phyloP scores from a whole-genome alignment of 2,113 vertebrate species.

The Anolis carolinensis region DNA sequence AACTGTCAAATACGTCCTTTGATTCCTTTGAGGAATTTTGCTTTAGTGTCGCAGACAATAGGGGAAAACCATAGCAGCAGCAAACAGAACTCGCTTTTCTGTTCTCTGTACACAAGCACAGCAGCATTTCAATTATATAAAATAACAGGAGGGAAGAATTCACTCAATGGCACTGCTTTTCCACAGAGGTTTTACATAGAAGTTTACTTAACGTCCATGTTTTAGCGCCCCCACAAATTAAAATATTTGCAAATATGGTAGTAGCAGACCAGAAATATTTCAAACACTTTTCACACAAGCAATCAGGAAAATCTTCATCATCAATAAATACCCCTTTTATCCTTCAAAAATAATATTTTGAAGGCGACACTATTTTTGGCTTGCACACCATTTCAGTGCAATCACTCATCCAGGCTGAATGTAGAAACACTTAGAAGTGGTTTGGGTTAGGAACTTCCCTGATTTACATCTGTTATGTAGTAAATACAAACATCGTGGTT shows the following conservation, averaged over 20 bases:
- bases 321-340: conserved; percentile 76
- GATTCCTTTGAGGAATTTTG: conserved; percentile 64
- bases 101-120: conserved; percentile 60
- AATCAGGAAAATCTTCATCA: conserved; percentile 70
- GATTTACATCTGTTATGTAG: conserved; percentile 63
- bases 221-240: conserved; percentile 59
- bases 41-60: conserved; percentile 61
- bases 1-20: conserved; percentile 60
- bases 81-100: conserved; percentile 66
- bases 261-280: conserved; percentile 69
- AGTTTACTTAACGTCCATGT: conserved; percentile 45
- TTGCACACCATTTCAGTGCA: conserved; percentile 71
- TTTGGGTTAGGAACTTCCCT: conserved; percentile 63
- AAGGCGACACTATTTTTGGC: conserved; percentile 66
- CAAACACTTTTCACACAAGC: conserved; percentile 71
- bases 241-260: conserved; percentile 64
- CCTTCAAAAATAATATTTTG: conserved; percentile 69
- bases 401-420: conserved; percentile 57
- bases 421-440: conserved; percentile 60
- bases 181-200: conserved; percentile 56
- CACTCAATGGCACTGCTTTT: conserved; percentile 46
- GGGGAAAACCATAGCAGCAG: conserved; percentile 73
- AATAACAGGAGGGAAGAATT: conserved; percentile 51
- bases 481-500: conserved; percentile 71
- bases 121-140: conserved; percentile 60